Evolutionary conservation across 2,797 vertebrate species (phyloP), one percentile per base, ranked within the genome.

Genomic region (Ara ararauna): DNA sequence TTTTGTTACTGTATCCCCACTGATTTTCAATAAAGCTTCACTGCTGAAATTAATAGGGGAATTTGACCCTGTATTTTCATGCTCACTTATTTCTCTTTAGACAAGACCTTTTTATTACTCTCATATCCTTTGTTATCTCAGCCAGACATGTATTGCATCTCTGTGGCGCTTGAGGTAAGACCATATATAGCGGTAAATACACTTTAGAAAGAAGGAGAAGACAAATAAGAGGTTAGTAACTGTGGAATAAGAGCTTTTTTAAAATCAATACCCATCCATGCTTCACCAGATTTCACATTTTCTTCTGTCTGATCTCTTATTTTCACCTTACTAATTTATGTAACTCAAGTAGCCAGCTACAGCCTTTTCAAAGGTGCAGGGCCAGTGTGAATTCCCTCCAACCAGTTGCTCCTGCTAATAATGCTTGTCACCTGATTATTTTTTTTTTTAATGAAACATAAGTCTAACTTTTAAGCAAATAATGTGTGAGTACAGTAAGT

Each of bases 1-100:
- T 67, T 95, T 86, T 81, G 9, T 42, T 73, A 48, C 70, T 81
- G 11, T 78, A 68, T 44, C 34, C 26, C 9, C 50, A 85, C 21
- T 32, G 45, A 93, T 87, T 86, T 95, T 92, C 64, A 67, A 17
- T 64, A 90, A 85, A 75, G 34, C 16, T 54, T 92, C 58, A 29
- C 11, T 44, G 36, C 34, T 76, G 36, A 90, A 84, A 85, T 90
- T 93, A 90, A 82, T 44, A 82, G 40, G 27, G 30, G 76, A 93
- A 90, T 84, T 76, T 79, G 64, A 89, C 65, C 54, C 36, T 67
- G 11, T 75, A 75, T 92, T 87, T 94, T 80, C 68, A 89, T 53
- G 22, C 12, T 60, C 2, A 9, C 42, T 84, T 68, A 75, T 93
- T 94, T 85, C 47, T 91, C 87, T 73, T 91, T 71, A 80, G 53